phyloP scores from a whole-genome alignment of 1,140 invertebrate species.

The Tetraneura akinire region DNA sequence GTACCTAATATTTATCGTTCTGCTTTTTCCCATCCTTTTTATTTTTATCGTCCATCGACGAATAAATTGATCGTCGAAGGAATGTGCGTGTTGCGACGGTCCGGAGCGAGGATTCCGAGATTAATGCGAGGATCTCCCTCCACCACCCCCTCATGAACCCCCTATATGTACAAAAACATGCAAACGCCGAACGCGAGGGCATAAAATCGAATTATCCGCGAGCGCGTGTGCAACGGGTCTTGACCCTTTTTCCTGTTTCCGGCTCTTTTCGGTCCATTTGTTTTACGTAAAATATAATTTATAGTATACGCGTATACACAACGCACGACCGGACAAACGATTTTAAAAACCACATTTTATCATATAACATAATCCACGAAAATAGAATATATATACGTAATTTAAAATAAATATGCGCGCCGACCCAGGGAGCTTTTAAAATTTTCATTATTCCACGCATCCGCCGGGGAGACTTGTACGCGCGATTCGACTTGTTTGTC shows the following conservation, averaged over 20 bases:
- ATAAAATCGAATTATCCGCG: constrained; percentile 42
- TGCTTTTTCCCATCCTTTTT: too few relatives aligned
- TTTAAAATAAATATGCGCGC: not conserved
- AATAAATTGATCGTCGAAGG: too few relatives aligned
- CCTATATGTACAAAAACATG: too few relatives aligned
- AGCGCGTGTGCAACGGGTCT: not conserved
- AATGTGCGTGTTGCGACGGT: not conserved
- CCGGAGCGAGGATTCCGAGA: constrained; percentile 2
- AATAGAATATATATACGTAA: too few relatives aligned
- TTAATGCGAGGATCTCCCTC: not conserved
- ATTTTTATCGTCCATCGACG: too few relatives aligned
- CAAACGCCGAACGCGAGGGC: not conserved
- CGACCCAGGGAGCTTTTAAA: constrained; percentile 40
- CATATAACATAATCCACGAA: too few relatives aligned
- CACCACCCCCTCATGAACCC: too few relatives aligned
- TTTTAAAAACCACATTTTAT: constrained; percentile 37
- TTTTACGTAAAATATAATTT: constrained; percentile 10
- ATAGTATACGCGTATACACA: not conserved
- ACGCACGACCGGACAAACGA: not conserved
- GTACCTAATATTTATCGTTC: too few relatives aligned
- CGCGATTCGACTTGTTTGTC: constrained; percentile 33
- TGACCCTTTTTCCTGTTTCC: constrained; percentile 48
- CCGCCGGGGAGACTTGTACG: constrained; percentile 2
- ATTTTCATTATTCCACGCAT: constrained; percentile 42
- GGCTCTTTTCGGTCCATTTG: constrained; percentile 44